Evolutionary conservation across 2,888 invertebrate species (phyloP).

Genomic region (Lepidonotus clava): DNA sequence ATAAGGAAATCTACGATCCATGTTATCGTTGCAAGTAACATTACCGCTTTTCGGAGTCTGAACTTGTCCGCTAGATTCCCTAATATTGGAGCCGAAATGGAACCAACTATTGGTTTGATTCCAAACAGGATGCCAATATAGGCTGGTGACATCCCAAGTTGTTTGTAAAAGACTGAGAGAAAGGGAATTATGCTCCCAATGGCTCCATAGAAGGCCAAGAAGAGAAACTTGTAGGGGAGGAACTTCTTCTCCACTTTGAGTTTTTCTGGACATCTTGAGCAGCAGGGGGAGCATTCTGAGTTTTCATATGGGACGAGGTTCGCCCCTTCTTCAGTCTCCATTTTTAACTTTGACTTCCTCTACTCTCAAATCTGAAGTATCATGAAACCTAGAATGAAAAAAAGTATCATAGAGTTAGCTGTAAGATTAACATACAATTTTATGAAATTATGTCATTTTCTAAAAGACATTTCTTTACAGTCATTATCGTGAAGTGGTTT

Average conservation of each 20-base stretch:
- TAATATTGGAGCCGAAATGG: slow-evolving; percentile 60
- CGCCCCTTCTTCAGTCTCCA: too few relatives aligned
- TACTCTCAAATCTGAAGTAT: too few relatives aligned
- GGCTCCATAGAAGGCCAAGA: slow-evolving; percentile 60
- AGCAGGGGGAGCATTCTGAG: too few relatives aligned
- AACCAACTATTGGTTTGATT: slow-evolving; percentile 61
- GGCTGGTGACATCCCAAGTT: slow-evolving; percentile 60
- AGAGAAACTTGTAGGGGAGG: slow-evolving; percentile 58
- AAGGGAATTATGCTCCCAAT: slow-evolving; percentile 60
- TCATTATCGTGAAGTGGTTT: too few relatives aligned
- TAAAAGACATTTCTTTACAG: too few relatives aligned
- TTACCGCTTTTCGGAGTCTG: not conserved
- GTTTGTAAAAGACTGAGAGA: slow-evolving; percentile 62
- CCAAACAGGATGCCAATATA: slow-evolving; percentile 63
- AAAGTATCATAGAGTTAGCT: too few relatives aligned
- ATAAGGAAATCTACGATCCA: not conserved
- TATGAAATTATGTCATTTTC: too few relatives aligned
- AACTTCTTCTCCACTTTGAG: not conserved
- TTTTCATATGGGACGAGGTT: too few relatives aligned
- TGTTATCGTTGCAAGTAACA: not conserved
- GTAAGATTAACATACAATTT: too few relatives aligned
- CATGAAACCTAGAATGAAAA: too few relatives aligned
- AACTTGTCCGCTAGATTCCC: slow-evolving; percentile 61
- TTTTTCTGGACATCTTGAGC: not conserved
- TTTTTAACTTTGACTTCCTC: too few relatives aligned